Evolutionary conservation across 2,888 invertebrate genomes (phyloP), one percentile per base, ranked within the genome.

Genomic region (Eumerus sabulonum): DNA sequence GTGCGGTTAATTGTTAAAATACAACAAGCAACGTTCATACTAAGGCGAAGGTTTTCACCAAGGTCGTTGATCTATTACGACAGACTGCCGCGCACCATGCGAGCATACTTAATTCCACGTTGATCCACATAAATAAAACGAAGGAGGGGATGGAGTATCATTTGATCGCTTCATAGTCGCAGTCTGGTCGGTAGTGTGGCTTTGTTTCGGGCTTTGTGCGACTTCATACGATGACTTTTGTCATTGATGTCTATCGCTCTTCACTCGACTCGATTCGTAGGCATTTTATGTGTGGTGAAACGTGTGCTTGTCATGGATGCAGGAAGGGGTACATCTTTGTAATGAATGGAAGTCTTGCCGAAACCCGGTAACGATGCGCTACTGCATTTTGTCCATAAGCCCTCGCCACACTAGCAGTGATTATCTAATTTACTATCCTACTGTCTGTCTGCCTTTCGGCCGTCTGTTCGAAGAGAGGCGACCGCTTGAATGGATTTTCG

Each of bases 11-110:
- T 72, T 38, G 48, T 54, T 40, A n/a, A 17, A 45, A 54, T 51
- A 64, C 16, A 44, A 53, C 17, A 51, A 64, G 50, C 50, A 16
- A 36, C 63, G 45, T 56, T 57, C 62, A 67, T 64, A 59, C 63
- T 68, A 79, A 79, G 77, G 77, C 77, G 77, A 79, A 79, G 77
- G 77, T 79, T 79, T 77, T 74, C 73, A 68, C 73, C 77, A 77
- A 77, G 77, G 73, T 79, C 63, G 73, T 68, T 79, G 73, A 79
- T 73, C 73, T 79, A 79, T 73, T 68, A 63, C 74, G 48, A 66
- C 63, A 60, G 66, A 60, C 40, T 40, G 59, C 17, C 73, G 56
- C 73, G 56, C 51, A 57, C 54, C 44, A 44, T 50, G 27, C 27
- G 18, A 71, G 45, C 63, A 57, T 73, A 51, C 56, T 56, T 45